Conservation (phyloP, 2,113 vertebrate species). For the Ophthalmotilapia sp. region DNA sequence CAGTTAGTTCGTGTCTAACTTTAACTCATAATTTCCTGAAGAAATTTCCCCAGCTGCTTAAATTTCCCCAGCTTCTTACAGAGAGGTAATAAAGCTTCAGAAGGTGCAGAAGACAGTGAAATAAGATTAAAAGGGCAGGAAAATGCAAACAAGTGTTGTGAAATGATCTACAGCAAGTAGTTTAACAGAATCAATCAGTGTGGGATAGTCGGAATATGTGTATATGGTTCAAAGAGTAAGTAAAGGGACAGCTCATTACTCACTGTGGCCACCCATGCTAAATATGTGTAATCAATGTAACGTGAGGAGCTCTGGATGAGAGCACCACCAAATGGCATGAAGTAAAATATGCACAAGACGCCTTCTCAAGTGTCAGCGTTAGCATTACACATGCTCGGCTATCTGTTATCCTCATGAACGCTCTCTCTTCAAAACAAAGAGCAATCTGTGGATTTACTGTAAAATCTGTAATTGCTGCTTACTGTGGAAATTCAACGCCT, state of each 20-base stretch:
- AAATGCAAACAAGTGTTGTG: neutral
- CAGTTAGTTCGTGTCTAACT: neutral
- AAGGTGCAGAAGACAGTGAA: neutral
- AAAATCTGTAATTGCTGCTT: conserved; percentile 42
- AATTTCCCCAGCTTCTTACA: neutral
- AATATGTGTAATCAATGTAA: neutral
- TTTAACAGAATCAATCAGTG: neutral
- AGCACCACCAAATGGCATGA: neutral
- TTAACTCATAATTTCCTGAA: neutral
- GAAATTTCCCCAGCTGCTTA: neutral
- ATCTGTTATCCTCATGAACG: conserved; percentile 9
- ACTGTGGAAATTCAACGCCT: conserved; percentile 48
- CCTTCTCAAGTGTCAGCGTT: conserved; percentile 14
- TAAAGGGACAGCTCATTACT: conserved; percentile 3
- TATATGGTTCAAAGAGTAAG: neutral
- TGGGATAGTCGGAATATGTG: neutral
- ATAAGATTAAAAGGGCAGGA: neutral
- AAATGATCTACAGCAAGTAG: neutral
- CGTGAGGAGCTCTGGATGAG: neutral
- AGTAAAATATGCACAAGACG: neutral
- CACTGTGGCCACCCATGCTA: conserved; percentile 25
- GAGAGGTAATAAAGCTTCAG: neutral
- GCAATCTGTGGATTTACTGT: conserved; percentile 10
- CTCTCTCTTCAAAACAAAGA: conserved; percentile 11
- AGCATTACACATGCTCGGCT: conserved; percentile 7